Percentiles rank a stretch among this genome's conserved stretches.
These are phyloP conservation scores for Ciconia boyciana DNA, from an alignment of 2,113 vertebrate species.

Conservation along the genomic window DNA sequence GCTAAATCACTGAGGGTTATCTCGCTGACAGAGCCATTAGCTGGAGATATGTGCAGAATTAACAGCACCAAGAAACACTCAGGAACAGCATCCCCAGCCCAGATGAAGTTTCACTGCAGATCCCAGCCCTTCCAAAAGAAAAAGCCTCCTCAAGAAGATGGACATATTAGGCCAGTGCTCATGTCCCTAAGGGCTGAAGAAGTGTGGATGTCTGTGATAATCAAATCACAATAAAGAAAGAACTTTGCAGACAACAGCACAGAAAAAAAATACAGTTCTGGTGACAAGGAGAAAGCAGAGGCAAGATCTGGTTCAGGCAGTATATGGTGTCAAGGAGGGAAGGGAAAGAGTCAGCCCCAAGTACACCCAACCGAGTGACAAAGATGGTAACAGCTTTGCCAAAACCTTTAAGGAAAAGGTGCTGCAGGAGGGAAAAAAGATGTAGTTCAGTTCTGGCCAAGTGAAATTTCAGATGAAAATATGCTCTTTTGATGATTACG, in stretches of 20 bases:
- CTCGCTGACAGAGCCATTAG: background rate
- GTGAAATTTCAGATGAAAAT: background rate
- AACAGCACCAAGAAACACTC: background rate
- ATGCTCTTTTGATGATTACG: background rate
- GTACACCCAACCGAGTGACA: background rate
- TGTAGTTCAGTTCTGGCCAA: background rate
- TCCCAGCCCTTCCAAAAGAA: background rate
- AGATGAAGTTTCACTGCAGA: background rate
- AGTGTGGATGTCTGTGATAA: background rate
- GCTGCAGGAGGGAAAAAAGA: background rate
- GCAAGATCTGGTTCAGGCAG: background rate
- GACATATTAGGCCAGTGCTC: background rate
- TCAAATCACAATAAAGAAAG: background rate
- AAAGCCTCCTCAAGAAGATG: background rate
- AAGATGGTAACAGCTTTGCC: background rate
- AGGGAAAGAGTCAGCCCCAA: background rate
- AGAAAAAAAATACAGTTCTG: background rate
- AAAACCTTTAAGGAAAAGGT: background rate
- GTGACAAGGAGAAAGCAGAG: background rate
- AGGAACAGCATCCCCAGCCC: background rate
- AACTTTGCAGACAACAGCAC: background rate
- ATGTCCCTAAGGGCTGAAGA: background rate
- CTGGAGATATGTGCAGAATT: background rate
- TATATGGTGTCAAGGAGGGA: background rate
- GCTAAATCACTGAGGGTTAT: background rate